Evolutionary conservation across 2,888 invertebrate genomes (phyloP).

Genomic region (Drepanosiphum platanoidis): DNA sequence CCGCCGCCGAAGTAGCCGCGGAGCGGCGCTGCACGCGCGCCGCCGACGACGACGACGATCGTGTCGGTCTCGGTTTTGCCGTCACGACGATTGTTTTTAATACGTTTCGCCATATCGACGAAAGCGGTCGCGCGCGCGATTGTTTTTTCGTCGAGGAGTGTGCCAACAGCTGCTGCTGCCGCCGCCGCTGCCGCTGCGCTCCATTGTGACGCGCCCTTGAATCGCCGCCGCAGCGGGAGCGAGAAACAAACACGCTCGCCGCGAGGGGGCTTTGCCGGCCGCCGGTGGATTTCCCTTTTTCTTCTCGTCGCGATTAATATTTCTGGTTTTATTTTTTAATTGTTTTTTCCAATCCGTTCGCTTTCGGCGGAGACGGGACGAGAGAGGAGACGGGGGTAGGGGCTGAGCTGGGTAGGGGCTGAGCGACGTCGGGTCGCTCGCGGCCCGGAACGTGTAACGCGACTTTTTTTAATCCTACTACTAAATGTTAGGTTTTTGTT

Average conservation of each 20-base stretch:
- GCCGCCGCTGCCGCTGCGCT: constrained; percentile 50
- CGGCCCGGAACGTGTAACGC: no score
- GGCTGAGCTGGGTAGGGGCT: no score
- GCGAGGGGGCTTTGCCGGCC: neutral
- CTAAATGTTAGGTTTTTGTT: no score
- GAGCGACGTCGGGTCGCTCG: no score
- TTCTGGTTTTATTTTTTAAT: constrained; percentile 12
- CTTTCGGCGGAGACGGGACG: no score
- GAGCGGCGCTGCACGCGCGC: neutral
- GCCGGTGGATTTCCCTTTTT: constrained; percentile 28
- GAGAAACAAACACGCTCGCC: neutral
- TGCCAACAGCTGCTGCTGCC: constrained; percentile 61
- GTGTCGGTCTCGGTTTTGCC: neutral
- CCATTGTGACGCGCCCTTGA: constrained; percentile 54
- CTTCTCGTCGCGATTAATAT: no score
- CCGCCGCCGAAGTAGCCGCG: neutral
- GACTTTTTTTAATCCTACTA: no score
- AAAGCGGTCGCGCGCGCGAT: neutral
- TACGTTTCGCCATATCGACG: no score
- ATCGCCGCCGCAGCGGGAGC: constrained; percentile 29
- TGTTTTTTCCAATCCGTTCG: no score
- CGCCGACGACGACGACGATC: constrained; percentile 34
- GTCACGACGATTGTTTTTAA: constrained; percentile 32
- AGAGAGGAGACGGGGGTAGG: no score
- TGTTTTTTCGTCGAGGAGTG: no score